A percentile compares a stretch with the other conserved stretches of the same genome.
Evolutionary conservation across 2,888 invertebrate species (phyloP).

Genomic region (Geotrupes spiniger): DNA sequence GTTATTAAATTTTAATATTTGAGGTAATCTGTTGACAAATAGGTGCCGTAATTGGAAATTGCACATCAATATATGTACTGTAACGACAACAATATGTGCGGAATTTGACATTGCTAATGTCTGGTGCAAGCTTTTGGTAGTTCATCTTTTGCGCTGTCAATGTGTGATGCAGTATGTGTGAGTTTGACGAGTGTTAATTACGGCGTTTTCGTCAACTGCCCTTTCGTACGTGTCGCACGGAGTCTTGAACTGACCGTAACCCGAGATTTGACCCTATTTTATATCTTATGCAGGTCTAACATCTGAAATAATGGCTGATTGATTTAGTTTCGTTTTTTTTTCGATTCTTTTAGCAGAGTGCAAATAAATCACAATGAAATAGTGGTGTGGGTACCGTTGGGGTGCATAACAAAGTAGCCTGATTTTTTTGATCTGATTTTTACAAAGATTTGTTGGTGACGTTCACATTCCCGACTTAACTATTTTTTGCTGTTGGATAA

Average conservation of each 20-base stretch:
- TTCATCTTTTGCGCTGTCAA: slow-evolving; percentile 4
- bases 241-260: slow-evolving; percentile 43
- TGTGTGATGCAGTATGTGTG: not conserved
- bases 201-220: slow-evolving; percentile 7
- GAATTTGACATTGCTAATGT: slow-evolving; percentile 11
- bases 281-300: slow-evolving; percentile 50
- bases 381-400: slow-evolving; percentile 45
- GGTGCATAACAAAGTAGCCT: slow-evolving; percentile 52
- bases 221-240: slow-evolving; percentile 5
- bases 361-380: slow-evolving; percentile 53
- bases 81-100: slow-evolving; percentile 11
- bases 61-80: slow-evolving; percentile 5
- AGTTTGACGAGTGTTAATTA: slow-evolving; percentile 12
- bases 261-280: slow-evolving; percentile 44
- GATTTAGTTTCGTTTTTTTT: slow-evolving; percentile 51
- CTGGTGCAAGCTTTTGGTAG: slow-evolving; percentile 9
- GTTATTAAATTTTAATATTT: slow-evolving; percentile 1
- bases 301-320: slow-evolving; percentile 52
- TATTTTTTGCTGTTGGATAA: slow-evolving; percentile 17
- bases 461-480: slow-evolving; percentile 24
- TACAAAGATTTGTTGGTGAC: slow-evolving; percentile 35
- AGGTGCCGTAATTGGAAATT: slow-evolving; percentile 9
- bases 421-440: slow-evolving; percentile 47
- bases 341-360: slow-evolving; percentile 52
- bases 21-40: slow-evolving; percentile 11